These are phyloP conservation scores for Anoplolepis gracilipes DNA, from an alignment of 1,140 invertebrate genomes.

Conservation along the genomic window DNA sequence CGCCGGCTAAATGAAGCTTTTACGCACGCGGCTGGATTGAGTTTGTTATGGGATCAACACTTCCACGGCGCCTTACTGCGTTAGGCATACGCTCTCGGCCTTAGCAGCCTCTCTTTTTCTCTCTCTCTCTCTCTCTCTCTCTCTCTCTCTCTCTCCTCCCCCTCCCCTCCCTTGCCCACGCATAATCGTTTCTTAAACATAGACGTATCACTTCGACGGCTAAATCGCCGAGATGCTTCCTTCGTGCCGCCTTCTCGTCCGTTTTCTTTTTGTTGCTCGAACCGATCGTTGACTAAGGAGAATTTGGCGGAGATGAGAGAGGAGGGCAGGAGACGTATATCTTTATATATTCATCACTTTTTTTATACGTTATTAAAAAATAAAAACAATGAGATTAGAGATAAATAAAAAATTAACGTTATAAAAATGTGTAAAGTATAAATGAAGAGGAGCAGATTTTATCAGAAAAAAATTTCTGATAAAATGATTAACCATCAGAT, in stretches of 20 bases:
- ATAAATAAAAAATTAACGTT: background rate
- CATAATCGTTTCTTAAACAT: constrained; percentile 68
- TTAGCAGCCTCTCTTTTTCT: constrained; percentile 21
- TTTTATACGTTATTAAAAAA: background rate
- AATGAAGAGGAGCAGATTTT: background rate
- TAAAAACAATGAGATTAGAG: background rate
- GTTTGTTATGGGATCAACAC: constrained; percentile 79
- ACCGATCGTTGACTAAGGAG: background rate
- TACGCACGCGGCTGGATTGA: constrained; percentile 76
- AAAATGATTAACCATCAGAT: constrained; percentile 3
- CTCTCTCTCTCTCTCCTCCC: no score
- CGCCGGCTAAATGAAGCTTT: constrained; percentile 80
- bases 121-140: no score
- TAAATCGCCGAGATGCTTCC: constrained; percentile 54
- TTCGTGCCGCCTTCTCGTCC: constrained; percentile 10
- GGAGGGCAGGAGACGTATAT: no score
- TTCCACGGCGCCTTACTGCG: constrained; percentile 66
- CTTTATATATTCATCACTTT: background rate
- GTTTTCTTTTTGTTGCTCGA: constrained; percentile 4
- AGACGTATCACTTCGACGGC: constrained; percentile 63
- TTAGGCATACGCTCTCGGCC: constrained; percentile 65
- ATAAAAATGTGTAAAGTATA: background rate
- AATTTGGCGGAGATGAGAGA: no score
- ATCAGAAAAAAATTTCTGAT: no score
- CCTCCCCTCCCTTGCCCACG: constrained; percentile 31